Percentiles rank a stretch among this genome's conserved stretches.
Conservation (phyloP, 2,888 invertebrate genomes). For the Gonocerus acuteangulatus region DNA sequence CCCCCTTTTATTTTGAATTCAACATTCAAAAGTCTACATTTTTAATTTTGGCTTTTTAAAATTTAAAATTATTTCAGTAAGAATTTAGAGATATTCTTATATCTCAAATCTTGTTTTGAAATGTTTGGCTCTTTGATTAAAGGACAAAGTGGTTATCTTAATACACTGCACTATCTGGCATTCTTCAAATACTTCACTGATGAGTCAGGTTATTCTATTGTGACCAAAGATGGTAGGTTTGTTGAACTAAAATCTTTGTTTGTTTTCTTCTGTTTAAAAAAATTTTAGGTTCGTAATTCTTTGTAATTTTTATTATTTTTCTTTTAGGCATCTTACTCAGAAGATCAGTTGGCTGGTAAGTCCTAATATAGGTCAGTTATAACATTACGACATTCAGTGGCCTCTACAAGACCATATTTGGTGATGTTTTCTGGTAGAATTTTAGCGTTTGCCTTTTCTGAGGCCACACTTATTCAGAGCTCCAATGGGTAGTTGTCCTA, state of each 20-base stretch:
- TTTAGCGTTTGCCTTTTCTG: slow-evolving; percentile 39
- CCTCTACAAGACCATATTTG: slow-evolving; percentile 41
- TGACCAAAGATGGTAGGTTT: slow-evolving; percentile 9
- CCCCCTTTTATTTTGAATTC: too few relatives aligned
- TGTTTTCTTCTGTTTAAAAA: background rate
- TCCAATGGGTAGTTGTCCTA: slow-evolving; percentile 28
- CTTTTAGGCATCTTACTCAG: slow-evolving; percentile 76
- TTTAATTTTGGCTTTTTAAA: too few relatives aligned
- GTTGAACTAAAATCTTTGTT: background rate
- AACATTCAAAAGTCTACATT: too few relatives aligned
- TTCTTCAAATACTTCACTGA: background rate
- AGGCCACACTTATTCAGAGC: slow-evolving; percentile 40
- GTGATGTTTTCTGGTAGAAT: slow-evolving; percentile 40
- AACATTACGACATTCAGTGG: slow-evolving; percentile 40
- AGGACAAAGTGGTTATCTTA: too few relatives aligned
- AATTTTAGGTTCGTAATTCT: background rate
- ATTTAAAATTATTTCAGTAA: too few relatives aligned
- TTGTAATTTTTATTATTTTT: slow-evolving; percentile 26
- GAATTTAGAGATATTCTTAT: too few relatives aligned
- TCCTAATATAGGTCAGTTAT: slow-evolving; percentile 47
- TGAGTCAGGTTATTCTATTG: slow-evolving; percentile 1
- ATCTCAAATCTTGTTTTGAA: too few relatives aligned
- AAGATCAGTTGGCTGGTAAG: slow-evolving; percentile 89
- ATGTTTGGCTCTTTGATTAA: too few relatives aligned
- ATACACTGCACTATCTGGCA: background rate